phyloP scores from a whole-genome alignment of 2,113 vertebrate genomes.

The Cephalopholis sonnerati region DNA sequence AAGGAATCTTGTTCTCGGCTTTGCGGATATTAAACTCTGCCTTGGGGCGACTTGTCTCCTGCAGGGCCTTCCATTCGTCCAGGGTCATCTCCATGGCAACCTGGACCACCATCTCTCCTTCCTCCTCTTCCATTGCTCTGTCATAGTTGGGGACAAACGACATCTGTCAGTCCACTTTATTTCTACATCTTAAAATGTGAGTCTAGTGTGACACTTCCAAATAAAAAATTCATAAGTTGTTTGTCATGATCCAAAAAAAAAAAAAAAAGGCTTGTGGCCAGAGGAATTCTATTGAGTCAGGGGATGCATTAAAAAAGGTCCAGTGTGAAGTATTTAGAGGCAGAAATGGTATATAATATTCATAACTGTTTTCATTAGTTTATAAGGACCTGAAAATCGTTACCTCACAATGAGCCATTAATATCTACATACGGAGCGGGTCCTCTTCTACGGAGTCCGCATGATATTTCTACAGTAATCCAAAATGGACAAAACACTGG shows the following conservation, averaged over 20 bases:
- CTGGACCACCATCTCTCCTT: slow-evolving; percentile 86
- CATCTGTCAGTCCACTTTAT: neutral
- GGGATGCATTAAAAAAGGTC: neutral
- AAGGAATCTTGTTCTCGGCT: slow-evolving; percentile 89
- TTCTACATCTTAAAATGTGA: neutral
- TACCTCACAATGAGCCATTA: too few species aligned
- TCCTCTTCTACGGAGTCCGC: too few species aligned
- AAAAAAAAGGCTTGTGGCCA: neutral
- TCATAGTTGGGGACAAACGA: neutral
- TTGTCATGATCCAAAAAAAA: neutral
- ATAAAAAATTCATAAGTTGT: neutral
- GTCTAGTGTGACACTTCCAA: neutral
- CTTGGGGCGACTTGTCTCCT: slow-evolving; percentile 91
- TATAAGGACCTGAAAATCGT: too few species aligned
- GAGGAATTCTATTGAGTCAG: neutral
- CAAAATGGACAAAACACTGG: too few species aligned
- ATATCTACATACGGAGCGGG: too few species aligned
- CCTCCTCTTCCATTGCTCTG: slow-evolving; percentile 53
- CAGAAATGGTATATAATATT: too few species aligned
- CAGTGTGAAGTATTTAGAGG: too few species aligned
- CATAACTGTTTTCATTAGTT: too few species aligned
- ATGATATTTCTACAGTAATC: too few species aligned
- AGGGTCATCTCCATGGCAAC: slow-evolving; percentile 93
- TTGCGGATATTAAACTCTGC: slow-evolving; percentile 95
- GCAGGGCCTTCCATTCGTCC: slow-evolving; percentile 96